phyloP scores from a whole-genome alignment of 2,888 invertebrate species.

The Steinernema scapterisci region DNA sequence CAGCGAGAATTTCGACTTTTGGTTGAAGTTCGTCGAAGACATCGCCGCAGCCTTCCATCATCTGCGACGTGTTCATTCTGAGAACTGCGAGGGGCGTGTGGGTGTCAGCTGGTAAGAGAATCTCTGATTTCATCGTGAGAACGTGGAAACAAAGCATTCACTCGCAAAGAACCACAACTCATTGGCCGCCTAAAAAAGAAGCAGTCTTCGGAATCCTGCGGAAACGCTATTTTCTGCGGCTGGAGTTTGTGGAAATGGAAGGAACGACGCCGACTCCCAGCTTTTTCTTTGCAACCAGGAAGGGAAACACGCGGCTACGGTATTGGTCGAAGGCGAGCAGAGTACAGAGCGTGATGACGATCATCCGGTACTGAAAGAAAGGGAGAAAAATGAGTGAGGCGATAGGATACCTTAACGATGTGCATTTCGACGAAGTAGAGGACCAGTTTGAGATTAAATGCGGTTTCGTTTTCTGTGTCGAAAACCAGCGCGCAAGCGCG shows the following conservation, averaged over 20 bases:
- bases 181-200: too few relatives aligned
- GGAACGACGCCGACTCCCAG: too few relatives aligned
- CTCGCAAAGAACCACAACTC: too few relatives aligned
- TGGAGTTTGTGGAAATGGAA: background rate
- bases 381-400: background rate
- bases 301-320: background rate
- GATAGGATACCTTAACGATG: background rate
- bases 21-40: background rate
- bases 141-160: too few relatives aligned
- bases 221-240: background rate
- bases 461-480: too few relatives aligned
- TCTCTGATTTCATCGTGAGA: background rate
- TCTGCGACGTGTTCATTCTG: background rate
- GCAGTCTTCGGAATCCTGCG: background rate
- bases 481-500: too few relatives aligned
- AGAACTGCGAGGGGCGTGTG: background rate
- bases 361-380: constrained; percentile 12
- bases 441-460: too few relatives aligned
- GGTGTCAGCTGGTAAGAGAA: background rate
- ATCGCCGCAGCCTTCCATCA: background rate
- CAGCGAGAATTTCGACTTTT: background rate
- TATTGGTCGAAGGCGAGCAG: constrained; percentile 10
- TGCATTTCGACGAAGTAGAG: background rate
- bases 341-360: constrained; percentile 17
- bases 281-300: background rate